Evolutionary conservation across 2,113 vertebrate genomes (phyloP).

Genomic region (Antennarius striatus): DNA sequence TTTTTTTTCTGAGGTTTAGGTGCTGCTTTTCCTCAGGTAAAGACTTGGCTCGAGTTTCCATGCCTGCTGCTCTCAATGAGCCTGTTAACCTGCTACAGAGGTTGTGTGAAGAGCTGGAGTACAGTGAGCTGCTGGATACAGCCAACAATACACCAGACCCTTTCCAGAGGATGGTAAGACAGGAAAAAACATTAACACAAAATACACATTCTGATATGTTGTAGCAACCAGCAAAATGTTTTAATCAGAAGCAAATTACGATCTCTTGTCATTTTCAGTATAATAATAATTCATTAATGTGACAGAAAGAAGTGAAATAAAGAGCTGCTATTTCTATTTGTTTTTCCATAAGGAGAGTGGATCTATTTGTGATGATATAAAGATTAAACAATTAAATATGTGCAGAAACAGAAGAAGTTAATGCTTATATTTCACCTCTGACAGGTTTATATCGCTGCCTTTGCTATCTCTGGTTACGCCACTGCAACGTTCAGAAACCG

Average conservation of each 20-base stretch:
- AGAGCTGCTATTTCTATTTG: too few relatives aligned
- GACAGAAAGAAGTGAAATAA: too few relatives aligned
- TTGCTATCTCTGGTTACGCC: slow-evolving; percentile 91
- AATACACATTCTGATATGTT: too few relatives aligned
- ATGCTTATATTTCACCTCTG: neutral
- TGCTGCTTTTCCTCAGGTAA: slow-evolving; percentile 73
- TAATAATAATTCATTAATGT: too few relatives aligned
- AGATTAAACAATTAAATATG: neutral
- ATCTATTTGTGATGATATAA: neutral
- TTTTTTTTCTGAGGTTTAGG: neutral
- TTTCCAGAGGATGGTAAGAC: slow-evolving; percentile 87
- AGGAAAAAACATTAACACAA: neutral
- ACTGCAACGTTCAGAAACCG: slow-evolving; percentile 87
- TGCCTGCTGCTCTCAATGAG: slow-evolving; percentile 91
- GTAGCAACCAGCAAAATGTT: too few relatives aligned
- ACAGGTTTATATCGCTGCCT: slow-evolving; percentile 89
- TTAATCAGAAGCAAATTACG: too few relatives aligned
- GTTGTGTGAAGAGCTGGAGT: slow-evolving; percentile 92
- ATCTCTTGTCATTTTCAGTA: too few relatives aligned
- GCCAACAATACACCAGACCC: slow-evolving; percentile 84
- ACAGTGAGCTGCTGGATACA: slow-evolving; percentile 86
- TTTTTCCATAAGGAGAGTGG: too few relatives aligned
- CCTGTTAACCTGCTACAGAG: slow-evolving; percentile 89
- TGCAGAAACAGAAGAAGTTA: neutral
- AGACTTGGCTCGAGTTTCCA: slow-evolving; percentile 91